Percentiles rank a stretch among this genome's conserved stretches.
These are phyloP conservation scores for Nerophis ophidion DNA, from an alignment of 2,113 vertebrate genomes.

Conservation along the genomic window DNA sequence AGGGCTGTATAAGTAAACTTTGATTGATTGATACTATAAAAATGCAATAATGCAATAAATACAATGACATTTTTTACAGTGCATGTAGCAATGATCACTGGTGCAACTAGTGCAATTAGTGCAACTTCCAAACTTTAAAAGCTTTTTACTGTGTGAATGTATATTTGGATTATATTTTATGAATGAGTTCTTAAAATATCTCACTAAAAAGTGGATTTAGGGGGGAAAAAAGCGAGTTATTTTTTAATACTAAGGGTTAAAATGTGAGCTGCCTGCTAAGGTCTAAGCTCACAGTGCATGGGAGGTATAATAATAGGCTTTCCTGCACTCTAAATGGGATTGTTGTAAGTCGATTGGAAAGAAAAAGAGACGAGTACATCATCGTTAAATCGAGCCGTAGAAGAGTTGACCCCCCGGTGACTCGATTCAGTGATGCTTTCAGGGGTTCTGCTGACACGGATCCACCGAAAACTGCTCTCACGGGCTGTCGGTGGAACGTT, in stretches of 20 bases:
- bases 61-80: too few species aligned
- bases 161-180: background rate
- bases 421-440: slow-evolving; percentile 55
- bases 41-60: too few species aligned
- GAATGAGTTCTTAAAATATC: background rate
- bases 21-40: too few species aligned
- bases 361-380: slow-evolving; percentile 59
- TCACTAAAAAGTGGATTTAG: background rate
- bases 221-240: background rate
- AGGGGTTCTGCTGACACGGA: slow-evolving; percentile 35
- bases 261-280: slow-evolving; percentile 16
- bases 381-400: slow-evolving; percentile 60
- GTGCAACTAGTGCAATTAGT: too few species aligned
- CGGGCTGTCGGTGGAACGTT: slow-evolving; percentile 37
- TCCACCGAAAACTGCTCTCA: slow-evolving; percentile 43
- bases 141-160: background rate
- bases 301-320: slow-evolving; percentile 62
- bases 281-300: slow-evolving; percentile 32
- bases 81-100: too few species aligned
- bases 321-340: slow-evolving; percentile 51
- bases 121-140: too few species aligned
- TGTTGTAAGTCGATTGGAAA: slow-evolving; percentile 54
- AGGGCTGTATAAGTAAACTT: too few species aligned
- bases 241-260: background rate
- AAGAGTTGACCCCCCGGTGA: slow-evolving; percentile 47